phyloP scores from a whole-genome alignment of 2,113 vertebrate species.

The Anthoscopus minutus region DNA sequence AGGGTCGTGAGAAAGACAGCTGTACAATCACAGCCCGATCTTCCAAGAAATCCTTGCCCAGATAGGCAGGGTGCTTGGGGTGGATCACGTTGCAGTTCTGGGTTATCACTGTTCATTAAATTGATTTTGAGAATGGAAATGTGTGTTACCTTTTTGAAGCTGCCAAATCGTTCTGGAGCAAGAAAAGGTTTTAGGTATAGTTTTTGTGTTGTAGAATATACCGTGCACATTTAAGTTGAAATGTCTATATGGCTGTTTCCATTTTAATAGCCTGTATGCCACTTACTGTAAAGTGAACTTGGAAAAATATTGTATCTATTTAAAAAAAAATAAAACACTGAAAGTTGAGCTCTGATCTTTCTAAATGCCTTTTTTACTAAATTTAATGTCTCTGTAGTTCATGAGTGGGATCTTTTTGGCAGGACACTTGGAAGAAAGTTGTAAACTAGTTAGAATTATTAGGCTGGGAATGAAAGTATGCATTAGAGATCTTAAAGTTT shows the following conservation, averaged over 20 bases:
- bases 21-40: slow-evolving; percentile 11
- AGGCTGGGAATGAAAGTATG: background rate
- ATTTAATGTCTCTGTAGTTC: background rate
- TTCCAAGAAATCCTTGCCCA: slow-evolving; percentile 68
- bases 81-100: background rate
- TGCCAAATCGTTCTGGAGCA: slow-evolving; percentile 36
- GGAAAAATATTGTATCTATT: slow-evolving; percentile 38
- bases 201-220: slow-evolving; percentile 22
- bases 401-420: background rate
- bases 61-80: background rate
- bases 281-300: slow-evolving; percentile 75
- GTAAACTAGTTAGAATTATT: background rate
- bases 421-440: background rate
- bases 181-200: background rate
- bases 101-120: background rate
- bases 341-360: slow-evolving; percentile 67
- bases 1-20: slow-evolving; percentile 67
- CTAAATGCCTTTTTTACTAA: slow-evolving; percentile 56
- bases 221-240: slow-evolving; percentile 34
- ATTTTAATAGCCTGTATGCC: slow-evolving; percentile 65
- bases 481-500: background rate
- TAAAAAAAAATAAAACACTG: slow-evolving; percentile 58
- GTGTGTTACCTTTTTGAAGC: slow-evolving; percentile 13
- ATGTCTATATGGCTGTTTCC: slow-evolving; percentile 55
- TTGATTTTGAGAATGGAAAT: slow-evolving; percentile 29